Base-by-base conservation (phyloP, 2,113 vertebrate species). In the Pelobates fuscus region DNA sequence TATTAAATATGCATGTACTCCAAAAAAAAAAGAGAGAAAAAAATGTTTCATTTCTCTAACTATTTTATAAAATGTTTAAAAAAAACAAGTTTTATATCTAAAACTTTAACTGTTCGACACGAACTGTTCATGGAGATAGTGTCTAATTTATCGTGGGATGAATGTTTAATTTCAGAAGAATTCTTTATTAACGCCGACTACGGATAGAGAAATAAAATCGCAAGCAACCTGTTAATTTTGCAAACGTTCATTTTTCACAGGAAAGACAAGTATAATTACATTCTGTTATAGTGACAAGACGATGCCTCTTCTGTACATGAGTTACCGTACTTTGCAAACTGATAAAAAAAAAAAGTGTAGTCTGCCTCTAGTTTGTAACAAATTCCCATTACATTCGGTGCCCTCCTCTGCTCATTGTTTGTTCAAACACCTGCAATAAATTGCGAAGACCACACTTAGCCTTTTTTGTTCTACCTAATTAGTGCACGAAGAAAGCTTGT, bases 191-290 rank as follows among this genome's bases (percentile, higher is more conserved):
- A 75, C 58, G 72, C 63, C 24, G 41, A 75, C 63, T 67, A 63
- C 32, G 44, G 44, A 25, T 49, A 41, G 43, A 41, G 43, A 25
- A 66, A 46, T 23, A 59, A 67, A 75, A 75, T 59, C 24, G 72
- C 57, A 59, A 59, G 63, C 63, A 67, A 67, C 72, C 72, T 75
- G 72, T 75, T 75, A 75, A 75, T 75, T 67, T 75, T 75, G 49
- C 63, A 75, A 67, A 75, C 46, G 63, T 67, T 32, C 63, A 75
- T 75, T 75, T 67, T 49, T 67, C 72, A 75, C 63, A 17, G 72
- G 2, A 24, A 24, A 75, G 72, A 75, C 63, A 26, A 43, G 54
- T 18, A 67, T 75, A 75, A 75, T 75, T 75, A 75, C 63, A 67
- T 75, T 75, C 63, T 67, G 62, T 41, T 25, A 29, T 12, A 8